These are phyloP conservation scores for Eupeodes latifasciatus DNA, from an alignment of 2,888 invertebrate genomes.

Conservation along the genomic window DNA sequence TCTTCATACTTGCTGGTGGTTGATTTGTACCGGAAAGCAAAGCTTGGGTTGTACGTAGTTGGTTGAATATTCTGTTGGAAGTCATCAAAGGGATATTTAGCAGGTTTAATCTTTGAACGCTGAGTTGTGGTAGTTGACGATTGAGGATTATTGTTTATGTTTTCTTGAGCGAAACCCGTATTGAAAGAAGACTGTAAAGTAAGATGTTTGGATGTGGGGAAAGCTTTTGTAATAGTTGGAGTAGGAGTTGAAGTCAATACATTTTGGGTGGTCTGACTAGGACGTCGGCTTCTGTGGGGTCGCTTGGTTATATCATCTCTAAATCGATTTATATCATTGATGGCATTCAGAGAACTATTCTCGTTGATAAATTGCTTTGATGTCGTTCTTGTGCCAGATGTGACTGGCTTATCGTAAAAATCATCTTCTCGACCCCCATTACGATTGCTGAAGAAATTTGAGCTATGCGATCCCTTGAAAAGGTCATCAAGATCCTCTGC, in stretches of 20 bases:
- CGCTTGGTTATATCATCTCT: conserved; percentile 77
- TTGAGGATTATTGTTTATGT: conserved; percentile 76
- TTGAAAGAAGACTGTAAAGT: conserved; percentile 82
- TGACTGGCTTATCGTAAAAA: conserved; percentile 83
- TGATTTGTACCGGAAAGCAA: conserved; percentile 79
- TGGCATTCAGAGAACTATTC: conserved; percentile 81
- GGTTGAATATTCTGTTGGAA: conserved; percentile 82
- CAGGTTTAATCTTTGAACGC: conserved; percentile 44
- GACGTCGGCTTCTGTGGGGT: conserved; percentile 75
- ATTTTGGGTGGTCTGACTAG: conserved; percentile 67
- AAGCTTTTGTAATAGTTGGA: conserved; percentile 27
- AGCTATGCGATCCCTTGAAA: conserved; percentile 89
- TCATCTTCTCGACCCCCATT: conserved; percentile 87
- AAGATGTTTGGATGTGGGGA: conserved; percentile 79
- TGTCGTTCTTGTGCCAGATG: conserved; percentile 77
- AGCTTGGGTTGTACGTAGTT: conserved; percentile 82
- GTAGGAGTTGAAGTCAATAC: conserved; percentile 29
- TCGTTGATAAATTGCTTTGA: conserved; percentile 50
- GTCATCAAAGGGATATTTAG: conserved; percentile 78
- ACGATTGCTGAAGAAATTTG: conserved; percentile 90
- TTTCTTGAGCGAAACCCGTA: conserved; percentile 78
- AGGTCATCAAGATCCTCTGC: conserved; percentile 86
- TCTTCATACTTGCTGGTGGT: conserved; percentile 79
- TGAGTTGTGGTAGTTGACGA: conserved; percentile 77
- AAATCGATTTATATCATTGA: conserved; percentile 80